Percentiles rank a stretch among this genome's conserved stretches.
Evolutionary conservation across 1,140 invertebrate genomes (phyloP).

Genomic region (Chironomus striatipennis): DNA sequence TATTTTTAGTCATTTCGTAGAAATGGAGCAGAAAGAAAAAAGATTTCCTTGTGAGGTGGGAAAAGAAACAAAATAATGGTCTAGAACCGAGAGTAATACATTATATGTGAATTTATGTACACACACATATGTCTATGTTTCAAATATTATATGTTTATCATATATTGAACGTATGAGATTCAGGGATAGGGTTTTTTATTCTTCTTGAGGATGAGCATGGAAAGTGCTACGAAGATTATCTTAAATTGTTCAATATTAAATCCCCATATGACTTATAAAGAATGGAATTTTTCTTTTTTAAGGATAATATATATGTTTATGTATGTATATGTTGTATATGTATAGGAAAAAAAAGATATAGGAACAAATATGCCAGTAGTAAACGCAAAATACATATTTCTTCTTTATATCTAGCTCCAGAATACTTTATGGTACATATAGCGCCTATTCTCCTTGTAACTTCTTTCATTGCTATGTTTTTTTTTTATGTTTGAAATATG

Average conservation of each 20-base stretch:
- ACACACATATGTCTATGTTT: neutral
- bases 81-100: neutral
- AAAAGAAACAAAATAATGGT: constrained; percentile 1
- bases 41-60: neutral
- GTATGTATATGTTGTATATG: too few species aligned
- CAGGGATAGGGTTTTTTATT: neutral
- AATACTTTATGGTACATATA: too few species aligned
- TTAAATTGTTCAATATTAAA: constrained; percentile 10
- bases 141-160: neutral
- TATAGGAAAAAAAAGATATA: too few species aligned
- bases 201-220: neutral
- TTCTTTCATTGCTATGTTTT: too few species aligned
- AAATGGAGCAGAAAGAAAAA: neutral
- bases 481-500: too few species aligned
- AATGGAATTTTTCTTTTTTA: neutral
- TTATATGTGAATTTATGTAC: neutral
- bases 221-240: constrained; percentile 8
- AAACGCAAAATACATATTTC: too few species aligned
- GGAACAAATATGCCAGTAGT: too few species aligned
- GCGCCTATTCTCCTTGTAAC: too few species aligned
- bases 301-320: too few species aligned
- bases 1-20: too few species aligned
- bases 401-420: too few species aligned
- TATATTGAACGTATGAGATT: neutral
- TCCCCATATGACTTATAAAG: constrained; percentile 7